Evolutionary conservation across 2,888 invertebrate genomes (phyloP).

Genomic region (Mesoligia furuncula): DNA sequence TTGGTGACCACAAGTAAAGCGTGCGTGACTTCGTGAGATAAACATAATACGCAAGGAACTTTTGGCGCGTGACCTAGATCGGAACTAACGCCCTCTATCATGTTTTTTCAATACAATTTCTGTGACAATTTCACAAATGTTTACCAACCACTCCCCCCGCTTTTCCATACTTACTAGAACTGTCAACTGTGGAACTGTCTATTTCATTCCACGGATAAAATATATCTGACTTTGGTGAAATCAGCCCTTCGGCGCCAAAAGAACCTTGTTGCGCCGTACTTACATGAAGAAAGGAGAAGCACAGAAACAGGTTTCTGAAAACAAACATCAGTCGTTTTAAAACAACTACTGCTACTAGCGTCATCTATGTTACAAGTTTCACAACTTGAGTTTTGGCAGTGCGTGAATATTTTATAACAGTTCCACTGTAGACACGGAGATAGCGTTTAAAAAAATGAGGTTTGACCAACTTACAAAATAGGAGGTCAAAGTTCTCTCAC

Average conservation of each 20-base stretch:
- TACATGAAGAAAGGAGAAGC: not conserved
- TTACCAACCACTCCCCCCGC: too few relatives aligned
- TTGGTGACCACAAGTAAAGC: too few relatives aligned
- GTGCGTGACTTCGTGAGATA: too few relatives aligned
- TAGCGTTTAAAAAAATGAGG: not conserved
- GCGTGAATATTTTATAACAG: not conserved
- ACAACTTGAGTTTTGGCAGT: not conserved
- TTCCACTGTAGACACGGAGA: not conserved
- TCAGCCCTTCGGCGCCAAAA: too few relatives aligned
- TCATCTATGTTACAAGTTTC: not conserved
- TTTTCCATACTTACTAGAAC: too few relatives aligned
- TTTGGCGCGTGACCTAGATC: not conserved
- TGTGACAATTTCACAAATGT: too few relatives aligned
- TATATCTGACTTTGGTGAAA: too few relatives aligned
- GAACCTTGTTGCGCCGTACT: too few relatives aligned
- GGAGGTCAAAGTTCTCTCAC: not conserved
- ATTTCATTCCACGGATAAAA: too few relatives aligned
- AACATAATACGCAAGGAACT: too few relatives aligned
- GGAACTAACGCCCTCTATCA: not conserved
- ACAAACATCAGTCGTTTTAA: not conserved
- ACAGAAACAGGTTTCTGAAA: not conserved
- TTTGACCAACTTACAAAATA: not conserved
- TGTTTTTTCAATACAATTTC: not conserved
- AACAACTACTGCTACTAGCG: not conserved
- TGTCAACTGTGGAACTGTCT: too few relatives aligned